These are phyloP conservation scores for Halichondria panicea DNA, from an alignment of 37 sponge, comb jelly and placozoan species.

Conservation along the genomic window DNA sequence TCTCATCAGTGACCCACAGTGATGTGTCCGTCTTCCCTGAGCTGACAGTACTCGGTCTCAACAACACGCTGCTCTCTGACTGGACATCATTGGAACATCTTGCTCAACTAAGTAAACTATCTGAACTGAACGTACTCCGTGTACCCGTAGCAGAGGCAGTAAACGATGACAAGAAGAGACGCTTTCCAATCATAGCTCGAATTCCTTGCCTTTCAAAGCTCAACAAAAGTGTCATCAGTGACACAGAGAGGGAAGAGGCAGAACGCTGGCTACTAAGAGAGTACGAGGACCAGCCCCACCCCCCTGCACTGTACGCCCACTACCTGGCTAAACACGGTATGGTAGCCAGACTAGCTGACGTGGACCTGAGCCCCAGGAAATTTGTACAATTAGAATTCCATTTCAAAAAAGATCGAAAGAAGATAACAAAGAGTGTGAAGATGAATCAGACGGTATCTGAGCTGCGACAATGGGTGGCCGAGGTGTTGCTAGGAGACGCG, in stretches of 20 bases:
- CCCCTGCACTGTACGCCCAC: constrained; percentile 8
- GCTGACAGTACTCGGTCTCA: constrained; percentile 38
- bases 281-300: neutral
- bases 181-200: constrained; percentile 50
- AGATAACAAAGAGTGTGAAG: constrained; percentile 2
- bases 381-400: constrained; percentile 21
- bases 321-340: constrained; percentile 49
- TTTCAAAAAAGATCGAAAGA: constrained; percentile 12
- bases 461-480: constrained; percentile 37
- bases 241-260: constrained; percentile 51
- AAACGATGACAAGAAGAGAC: constrained; percentile 38
- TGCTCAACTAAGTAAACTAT: constrained; percentile 5
- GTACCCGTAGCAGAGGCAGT: constrained; percentile 32
- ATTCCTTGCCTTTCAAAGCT: constrained; percentile 27
- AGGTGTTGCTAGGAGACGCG: constrained; percentile 7
- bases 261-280: constrained; percentile 60
- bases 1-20: neutral
- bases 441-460: constrained; percentile 25
- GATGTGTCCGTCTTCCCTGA: constrained; percentile 1
- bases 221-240: constrained; percentile 55
- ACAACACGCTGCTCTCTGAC: constrained; percentile 10
- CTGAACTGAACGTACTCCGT: constrained; percentile 29
- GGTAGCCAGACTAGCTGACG: constrained; percentile 33
- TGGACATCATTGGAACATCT: constrained; percentile 48
- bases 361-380: constrained; percentile 3